These are phyloP conservation scores for Zaprionus inermis DNA, from an alignment of 1,140 invertebrate species.

Conservation along the genomic window DNA sequence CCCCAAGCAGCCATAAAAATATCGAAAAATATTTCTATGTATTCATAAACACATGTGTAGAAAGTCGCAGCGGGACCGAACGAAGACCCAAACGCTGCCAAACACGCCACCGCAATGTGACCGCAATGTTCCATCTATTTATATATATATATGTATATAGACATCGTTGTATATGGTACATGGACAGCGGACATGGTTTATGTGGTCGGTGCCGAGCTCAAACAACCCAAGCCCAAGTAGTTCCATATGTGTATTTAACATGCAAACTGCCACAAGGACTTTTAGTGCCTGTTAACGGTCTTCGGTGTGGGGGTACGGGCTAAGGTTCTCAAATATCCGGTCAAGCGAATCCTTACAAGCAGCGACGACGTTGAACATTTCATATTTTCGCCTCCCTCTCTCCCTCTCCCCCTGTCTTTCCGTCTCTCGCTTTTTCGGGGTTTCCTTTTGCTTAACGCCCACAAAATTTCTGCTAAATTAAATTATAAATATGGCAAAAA, in stretches of 20 bases:
- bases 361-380: conserved; percentile 36
- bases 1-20: conserved; percentile 74
- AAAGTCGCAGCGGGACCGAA: conserved; percentile 17
- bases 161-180: conserved; percentile 14
- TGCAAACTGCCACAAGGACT: conserved; percentile 62
- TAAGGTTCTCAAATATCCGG: conserved; percentile 74
- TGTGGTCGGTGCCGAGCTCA: conserved; percentile 66
- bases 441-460: conserved; percentile 68
- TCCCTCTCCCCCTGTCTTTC: too few relatives aligned
- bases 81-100: conserved; percentile 39
- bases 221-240: conserved; percentile 51
- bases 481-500: conserved; percentile 81
- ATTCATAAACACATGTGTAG: conserved; percentile 77
- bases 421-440: conserved; percentile 33
- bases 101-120: conserved; percentile 58
- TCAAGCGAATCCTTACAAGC: conserved; percentile 75
- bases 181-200: conserved; percentile 48
- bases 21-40: conserved; percentile 70
- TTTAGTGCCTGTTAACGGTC: conserved; percentile 41
- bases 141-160: too few relatives aligned
- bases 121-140: conserved; percentile 31
- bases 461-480: conserved; percentile 83
- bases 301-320: neutral
- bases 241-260: conserved; percentile 79
- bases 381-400: conserved; percentile 27